Base-by-base conservation (phyloP, 2,888 invertebrate genomes). In the Cryptophagus acutangulus region DNA sequence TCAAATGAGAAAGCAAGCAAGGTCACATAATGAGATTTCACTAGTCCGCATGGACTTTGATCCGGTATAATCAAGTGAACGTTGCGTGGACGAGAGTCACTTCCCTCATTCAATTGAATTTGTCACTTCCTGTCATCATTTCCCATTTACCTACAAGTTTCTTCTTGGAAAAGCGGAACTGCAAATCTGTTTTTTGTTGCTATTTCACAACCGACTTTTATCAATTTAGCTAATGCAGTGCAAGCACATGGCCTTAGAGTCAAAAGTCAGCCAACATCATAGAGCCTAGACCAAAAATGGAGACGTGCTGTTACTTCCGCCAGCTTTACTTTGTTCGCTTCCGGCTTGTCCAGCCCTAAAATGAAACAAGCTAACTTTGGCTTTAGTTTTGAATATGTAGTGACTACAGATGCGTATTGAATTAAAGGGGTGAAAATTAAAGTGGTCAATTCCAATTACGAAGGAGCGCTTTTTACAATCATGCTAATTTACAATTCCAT, bases 61-160 rank as follows among this genome's bases (percentile, higher is more conserved):
- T 54, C 54, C 44, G 35, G 41, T 45, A 46, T 54, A 57, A 57
- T 57, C 54, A 46, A 50, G 53, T 54, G 37, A 49, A 43, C 48
- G 41, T 46, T 43, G 41, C 51, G 49, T 50, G 53, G 51, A 52
- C 49, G 44, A 40, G 48, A 49, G 40, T 52, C 45, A 49, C 55
- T 54, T 55, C 49, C 49, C 48, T 47, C 46, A 42, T 43, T 40
- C 53, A 55, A 57, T 55, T 52, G 52, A 52, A 52, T 57, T 57
- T 55, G 49, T 51, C 53, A 54, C 53, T 54, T 51, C 45, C 52
- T 41, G 33, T 42, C 40, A 30, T 25, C 37, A 45, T 41, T 50
- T 51, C 41, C 47, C 38, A 25, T 46, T 40, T 44, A 38, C 40
- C 40, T 38, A 16, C 9, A 34, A 31, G 40, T 48, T 42, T 41